Evolutionary conservation across 53 echinoderm and acorn worm genomes (phyloP).

Genomic region (Mesocentrotus franciscanus): DNA sequence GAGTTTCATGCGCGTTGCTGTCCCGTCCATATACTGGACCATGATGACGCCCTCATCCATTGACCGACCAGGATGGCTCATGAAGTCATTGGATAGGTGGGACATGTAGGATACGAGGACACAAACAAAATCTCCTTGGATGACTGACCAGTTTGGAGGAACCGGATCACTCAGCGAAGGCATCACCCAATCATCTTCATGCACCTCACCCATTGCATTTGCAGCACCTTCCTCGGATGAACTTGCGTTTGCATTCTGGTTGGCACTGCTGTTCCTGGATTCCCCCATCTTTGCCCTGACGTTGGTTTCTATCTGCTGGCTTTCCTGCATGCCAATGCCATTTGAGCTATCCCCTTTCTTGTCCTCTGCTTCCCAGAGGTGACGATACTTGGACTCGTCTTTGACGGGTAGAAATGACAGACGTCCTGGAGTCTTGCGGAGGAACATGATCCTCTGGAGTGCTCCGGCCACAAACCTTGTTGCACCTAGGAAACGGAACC

Average conservation of each 20-base stretch:
- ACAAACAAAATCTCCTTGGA: conserved; percentile 86
- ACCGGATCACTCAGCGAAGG: conserved; percentile 81
- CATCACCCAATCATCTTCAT: conserved; percentile 5
- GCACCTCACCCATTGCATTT: background rate
- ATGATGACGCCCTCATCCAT: conserved; percentile 89
- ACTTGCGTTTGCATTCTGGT: conserved; percentile 70
- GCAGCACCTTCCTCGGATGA: conserved; percentile 13
- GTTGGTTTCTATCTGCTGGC: background rate
- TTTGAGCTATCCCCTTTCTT: background rate
- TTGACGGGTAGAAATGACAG: conserved; percentile 80
- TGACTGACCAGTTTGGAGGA: conserved; percentile 79
- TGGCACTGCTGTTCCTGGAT: background rate
- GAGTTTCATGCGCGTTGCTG: conserved; percentile 62
- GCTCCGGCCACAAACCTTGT: conserved; percentile 84
- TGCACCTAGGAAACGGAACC: conserved; percentile 85
- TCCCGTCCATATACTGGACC: conserved; percentile 77
- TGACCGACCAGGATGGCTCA: conserved; percentile 75
- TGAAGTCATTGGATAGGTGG: conserved; percentile 80
- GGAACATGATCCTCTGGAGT: conserved; percentile 74
- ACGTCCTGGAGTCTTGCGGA: conserved; percentile 77
- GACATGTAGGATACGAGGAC: conserved; percentile 79
- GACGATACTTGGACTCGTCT: conserved; percentile 64
- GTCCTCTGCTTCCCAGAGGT: conserved; percentile 27
- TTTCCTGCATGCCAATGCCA: background rate
- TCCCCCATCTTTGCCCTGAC: background rate